phyloP scores from a whole-genome alignment of 2,888 invertebrate genomes.

The Netelia inedita region DNA sequence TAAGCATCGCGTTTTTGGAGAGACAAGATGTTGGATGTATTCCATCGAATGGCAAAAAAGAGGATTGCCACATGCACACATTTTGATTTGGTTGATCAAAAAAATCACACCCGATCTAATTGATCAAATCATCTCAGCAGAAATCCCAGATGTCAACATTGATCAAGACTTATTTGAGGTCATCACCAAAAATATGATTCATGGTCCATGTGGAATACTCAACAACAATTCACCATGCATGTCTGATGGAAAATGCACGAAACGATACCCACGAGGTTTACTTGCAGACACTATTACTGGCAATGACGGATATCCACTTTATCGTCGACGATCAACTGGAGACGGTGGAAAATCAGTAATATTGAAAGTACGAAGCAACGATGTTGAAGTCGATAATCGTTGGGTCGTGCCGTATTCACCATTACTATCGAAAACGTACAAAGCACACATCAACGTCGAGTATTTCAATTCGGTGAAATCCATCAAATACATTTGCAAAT shows the following conservation, averaged over 20 bases:
- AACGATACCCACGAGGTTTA: constrained; percentile 37
- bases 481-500: no score
- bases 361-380: neutral
- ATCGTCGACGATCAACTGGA: constrained; percentile 12
- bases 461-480: no score
- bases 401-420: constrained; percentile 35
- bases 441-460: constrained; percentile 41
- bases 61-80: constrained; percentile 11
- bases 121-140: neutral
- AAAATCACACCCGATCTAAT: neutral
- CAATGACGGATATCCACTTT: constrained; percentile 27
- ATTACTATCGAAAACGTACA: constrained; percentile 24
- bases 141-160: constrained; percentile 16
- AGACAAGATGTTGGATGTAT: neutral
- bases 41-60: constrained; percentile 22
- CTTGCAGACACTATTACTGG: constrained; percentile 10
- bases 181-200: constrained; percentile 30
- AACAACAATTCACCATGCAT: constrained; percentile 48
- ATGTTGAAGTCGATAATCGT: constrained; percentile 19
- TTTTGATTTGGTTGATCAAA: neutral
- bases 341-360: neutral
- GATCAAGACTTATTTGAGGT: constrained; percentile 10
- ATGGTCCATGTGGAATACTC: constrained; percentile 33
- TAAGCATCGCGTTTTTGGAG: neutral
- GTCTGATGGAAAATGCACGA: constrained; percentile 14